phyloP scores from a whole-genome alignment of 35 echinoderm and acorn worm genomes.

The Hemicentrotus pulcherrimus region DNA sequence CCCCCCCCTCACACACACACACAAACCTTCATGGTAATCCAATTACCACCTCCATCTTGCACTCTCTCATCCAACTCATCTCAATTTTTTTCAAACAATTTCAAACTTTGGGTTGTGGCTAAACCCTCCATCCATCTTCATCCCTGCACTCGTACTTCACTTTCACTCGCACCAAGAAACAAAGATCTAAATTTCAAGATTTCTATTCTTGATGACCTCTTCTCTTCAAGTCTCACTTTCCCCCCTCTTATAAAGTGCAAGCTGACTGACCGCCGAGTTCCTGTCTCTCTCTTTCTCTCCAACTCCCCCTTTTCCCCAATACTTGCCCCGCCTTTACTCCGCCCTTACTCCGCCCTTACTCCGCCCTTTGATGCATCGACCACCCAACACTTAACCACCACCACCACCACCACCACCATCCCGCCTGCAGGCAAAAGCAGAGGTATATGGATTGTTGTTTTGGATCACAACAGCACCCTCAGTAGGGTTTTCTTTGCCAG shows the following conservation, averaged over 20 bases:
- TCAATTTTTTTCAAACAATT: not conserved
- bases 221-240: not conserved
- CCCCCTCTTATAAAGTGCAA: not conserved
- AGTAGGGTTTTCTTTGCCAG: not conserved
- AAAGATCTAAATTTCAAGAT: not conserved
- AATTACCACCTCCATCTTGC: not conserved
- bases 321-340: not conserved
- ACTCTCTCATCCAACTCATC: not conserved
- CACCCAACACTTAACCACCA: not conserved
- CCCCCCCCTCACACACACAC: too few relatives aligned
- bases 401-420: not conserved
- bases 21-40: too few relatives aligned
- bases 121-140: not conserved
- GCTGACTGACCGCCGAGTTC: conserved; percentile 29
- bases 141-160: not conserved
- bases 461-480: not conserved
- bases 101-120: not conserved
- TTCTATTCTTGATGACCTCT: not conserved
- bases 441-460: conserved; percentile 39
- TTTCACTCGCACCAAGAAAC: not conserved
- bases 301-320: not conserved
- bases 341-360: not conserved
- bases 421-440: not conserved
- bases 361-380: not conserved
- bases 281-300: not conserved